Evolutionary conservation across 2,797 vertebrate genomes (phyloP).

Genomic region (Kryptolebias ocellatus): DNA sequence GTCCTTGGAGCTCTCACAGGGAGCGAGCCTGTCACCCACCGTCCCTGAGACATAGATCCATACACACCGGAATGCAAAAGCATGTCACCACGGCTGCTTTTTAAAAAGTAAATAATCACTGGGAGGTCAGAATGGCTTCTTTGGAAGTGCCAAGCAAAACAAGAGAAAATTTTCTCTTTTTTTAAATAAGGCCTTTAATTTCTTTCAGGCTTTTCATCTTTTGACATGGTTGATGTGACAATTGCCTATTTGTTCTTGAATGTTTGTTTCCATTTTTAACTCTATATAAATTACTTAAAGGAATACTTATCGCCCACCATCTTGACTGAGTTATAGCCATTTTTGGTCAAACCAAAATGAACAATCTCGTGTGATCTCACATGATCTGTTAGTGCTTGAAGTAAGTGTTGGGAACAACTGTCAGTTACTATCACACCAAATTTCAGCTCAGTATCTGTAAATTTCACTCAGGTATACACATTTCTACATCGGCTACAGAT

Average conservation of each 20-base stretch:
- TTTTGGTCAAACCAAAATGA: too few relatives aligned
- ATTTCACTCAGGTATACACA: too few relatives aligned
- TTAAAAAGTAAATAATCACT: slow-evolving; percentile 55
- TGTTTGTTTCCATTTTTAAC: too few relatives aligned
- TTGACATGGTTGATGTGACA: slow-evolving; percentile 16
- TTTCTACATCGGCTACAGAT: too few relatives aligned
- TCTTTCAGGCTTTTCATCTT: slow-evolving; percentile 18
- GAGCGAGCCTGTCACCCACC: slow-evolving; percentile 59
- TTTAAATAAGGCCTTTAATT: slow-evolving; percentile 23
- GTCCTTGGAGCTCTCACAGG: slow-evolving; percentile 73
- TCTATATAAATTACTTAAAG: too few relatives aligned
- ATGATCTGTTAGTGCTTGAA: too few relatives aligned
- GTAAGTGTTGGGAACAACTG: too few relatives aligned
- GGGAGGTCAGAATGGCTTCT: slow-evolving; percentile 45
- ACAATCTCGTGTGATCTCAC: too few relatives aligned
- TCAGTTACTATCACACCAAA: too few relatives aligned
- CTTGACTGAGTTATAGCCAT: too few relatives aligned
- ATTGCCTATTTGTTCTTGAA: neutral
- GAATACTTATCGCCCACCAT: too few relatives aligned
- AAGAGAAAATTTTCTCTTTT: neutral
- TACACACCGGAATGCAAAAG: slow-evolving; percentile 56
- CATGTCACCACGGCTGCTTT: slow-evolving; percentile 17
- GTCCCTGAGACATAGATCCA: slow-evolving; percentile 48
- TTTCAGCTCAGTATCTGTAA: too few relatives aligned
- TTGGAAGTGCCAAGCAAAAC: slow-evolving; percentile 44